Percentiles rank a stretch among this genome's conserved stretches.
Evolutionary conservation across 1,140 invertebrate genomes (phyloP).

Genomic region (Mylabris phalerata): DNA sequence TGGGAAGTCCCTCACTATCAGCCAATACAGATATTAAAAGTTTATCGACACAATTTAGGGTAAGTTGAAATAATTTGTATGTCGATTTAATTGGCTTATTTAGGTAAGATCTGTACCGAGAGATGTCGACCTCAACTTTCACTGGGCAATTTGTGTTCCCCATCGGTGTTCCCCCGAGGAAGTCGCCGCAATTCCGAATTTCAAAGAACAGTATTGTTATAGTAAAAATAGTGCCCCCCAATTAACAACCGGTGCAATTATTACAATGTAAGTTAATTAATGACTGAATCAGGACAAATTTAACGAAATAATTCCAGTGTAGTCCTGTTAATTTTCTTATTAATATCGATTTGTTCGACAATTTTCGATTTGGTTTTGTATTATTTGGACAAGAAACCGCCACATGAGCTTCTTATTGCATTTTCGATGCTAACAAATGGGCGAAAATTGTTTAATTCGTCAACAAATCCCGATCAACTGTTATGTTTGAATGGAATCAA

Average conservation of each 20-base stretch:
- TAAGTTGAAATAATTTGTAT: not conserved
- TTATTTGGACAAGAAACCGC: conserved; percentile 11
- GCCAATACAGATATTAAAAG: not conserved
- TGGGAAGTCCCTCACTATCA: not conserved
- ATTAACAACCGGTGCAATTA: conserved; percentile 9
- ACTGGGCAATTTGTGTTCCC: conserved; percentile 2
- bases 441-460: conserved; percentile 32
- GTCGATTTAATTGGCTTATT: no score
- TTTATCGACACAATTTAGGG: not conserved
- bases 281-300: not conserved
- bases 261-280: conserved; percentile 7
- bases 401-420: conserved; percentile 27
- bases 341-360: conserved; percentile 1
- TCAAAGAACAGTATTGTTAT: conserved; percentile 7
- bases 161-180: not conserved
- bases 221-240: not conserved
- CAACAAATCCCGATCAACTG: conserved; percentile 32
- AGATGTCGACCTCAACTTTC: not conserved
- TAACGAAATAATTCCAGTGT: not conserved
- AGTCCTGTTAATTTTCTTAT: conserved; percentile 6
- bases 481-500: conserved; percentile 51
- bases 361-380: conserved; percentile 2
- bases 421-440: conserved; percentile 43
- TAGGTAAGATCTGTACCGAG: no score
- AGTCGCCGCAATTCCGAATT: not conserved